These are phyloP conservation scores for Lasioglossum morio DNA, from an alignment of 2,888 invertebrate species.

Conservation along the genomic window DNA sequence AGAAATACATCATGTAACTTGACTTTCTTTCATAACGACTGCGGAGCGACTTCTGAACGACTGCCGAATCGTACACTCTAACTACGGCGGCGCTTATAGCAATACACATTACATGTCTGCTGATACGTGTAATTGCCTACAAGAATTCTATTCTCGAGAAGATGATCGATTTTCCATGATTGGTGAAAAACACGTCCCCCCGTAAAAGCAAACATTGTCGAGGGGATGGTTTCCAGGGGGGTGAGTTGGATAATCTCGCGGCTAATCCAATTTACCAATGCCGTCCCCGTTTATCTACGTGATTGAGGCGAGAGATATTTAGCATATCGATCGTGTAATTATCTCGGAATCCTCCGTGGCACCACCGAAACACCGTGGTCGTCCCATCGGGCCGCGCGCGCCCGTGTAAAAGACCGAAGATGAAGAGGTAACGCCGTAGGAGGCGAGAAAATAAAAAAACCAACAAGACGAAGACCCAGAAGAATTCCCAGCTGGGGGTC, in stretches of 20 bases:
- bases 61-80: too few relatives aligned
- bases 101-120: too few relatives aligned
- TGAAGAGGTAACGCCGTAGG: constrained; percentile 82
- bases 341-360: constrained; percentile 59
- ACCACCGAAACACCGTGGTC: constrained; percentile 17
- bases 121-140: too few relatives aligned
- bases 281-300: constrained; percentile 65
- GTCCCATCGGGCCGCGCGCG: not conserved
- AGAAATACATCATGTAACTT: too few relatives aligned
- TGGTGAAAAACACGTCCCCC: constrained; percentile 6
- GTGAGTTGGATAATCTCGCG: constrained; percentile 28
- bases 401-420: constrained; percentile 64
- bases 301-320: constrained; percentile 71
- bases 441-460: constrained; percentile 74
- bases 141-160: too few relatives aligned
- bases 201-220: constrained; percentile 28
- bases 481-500: constrained; percentile 80
- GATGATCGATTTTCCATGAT: not conserved
- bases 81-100: too few relatives aligned
- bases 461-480: not conserved
- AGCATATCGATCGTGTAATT: constrained; percentile 78
- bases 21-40: too few relatives aligned
- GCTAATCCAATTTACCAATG: constrained; percentile 62
- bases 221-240: not conserved
- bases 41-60: too few relatives aligned